Percentiles rank a stretch among this genome's conserved stretches.
Conservation (phyloP, 2,797 vertebrate genomes). For the Hozukius guyotensis region DNA sequence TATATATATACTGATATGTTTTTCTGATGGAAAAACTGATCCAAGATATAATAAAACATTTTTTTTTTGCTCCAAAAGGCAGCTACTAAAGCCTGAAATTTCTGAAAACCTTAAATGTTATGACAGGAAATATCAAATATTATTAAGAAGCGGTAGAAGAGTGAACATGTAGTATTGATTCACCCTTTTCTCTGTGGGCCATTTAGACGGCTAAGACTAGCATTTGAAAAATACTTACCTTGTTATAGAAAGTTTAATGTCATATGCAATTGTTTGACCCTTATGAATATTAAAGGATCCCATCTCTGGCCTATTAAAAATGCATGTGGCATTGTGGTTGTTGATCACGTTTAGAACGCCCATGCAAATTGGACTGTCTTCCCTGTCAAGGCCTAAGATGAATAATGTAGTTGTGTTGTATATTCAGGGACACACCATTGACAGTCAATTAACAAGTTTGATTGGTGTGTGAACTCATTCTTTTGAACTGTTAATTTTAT, state of each 20-base stretch:
- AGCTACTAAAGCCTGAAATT: neutral
- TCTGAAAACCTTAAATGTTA: neutral
- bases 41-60: neutral
- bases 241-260: conserved; percentile 88
- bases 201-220: conserved; percentile 66
- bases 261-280: conserved; percentile 94
- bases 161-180: conserved; percentile 29
- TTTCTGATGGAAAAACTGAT: neutral
- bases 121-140: conserved; percentile 11
- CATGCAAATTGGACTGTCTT: conserved; percentile 99
- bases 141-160: conserved; percentile 1
- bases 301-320: conserved; percentile 95
- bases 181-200: conserved; percentile 65
- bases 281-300: conserved; percentile 95
- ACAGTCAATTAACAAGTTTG: conserved; percentile 99
- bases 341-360: conserved; percentile 99
- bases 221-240: conserved; percentile 82
- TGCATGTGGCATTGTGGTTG: conserved; percentile 98
- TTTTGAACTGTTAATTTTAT: conserved; percentile 99
- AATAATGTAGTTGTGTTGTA: conserved; percentile 99
- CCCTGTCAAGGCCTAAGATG: conserved; percentile 96
- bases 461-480: conserved; percentile 99
- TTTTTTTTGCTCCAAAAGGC: neutral
- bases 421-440: conserved; percentile 99
- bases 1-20: neutral